Base-by-base conservation (phyloP, 2,888 invertebrate species). In the Cantharis nigra region DNA sequence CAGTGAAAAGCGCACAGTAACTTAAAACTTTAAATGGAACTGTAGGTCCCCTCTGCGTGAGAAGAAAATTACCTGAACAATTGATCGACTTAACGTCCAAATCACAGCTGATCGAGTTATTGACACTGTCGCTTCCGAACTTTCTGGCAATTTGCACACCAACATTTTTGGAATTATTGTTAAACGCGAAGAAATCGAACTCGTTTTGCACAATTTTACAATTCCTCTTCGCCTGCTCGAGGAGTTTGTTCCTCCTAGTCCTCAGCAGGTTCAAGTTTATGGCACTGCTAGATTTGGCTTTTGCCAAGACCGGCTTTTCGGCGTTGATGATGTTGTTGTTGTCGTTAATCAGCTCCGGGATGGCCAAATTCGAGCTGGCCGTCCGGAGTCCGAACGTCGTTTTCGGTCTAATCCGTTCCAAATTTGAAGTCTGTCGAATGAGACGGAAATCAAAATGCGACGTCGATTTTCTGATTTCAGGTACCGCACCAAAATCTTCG, bases 281-380 rank as follows among this genome's bases (percentile, higher is more conserved):
- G 9, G 89, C 87, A 83, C 89, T 89, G 76, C 88, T 88, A 9
- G 88, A 89, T 81, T 89, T 89, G 2, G 89, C 87, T 80, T 89
- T 89, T 30, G 86, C 87, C 78, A 89, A 81, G 26, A 86, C 80
- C 0, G 88, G 88, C 74, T 87, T 86, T 20, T 18, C 28, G 3
- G 14, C 13, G 11, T 33, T 67, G 23, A 79, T 72, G 33, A 73
- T 77, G 18, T 78, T 75, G 18, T 79, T 79, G 16, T 79, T 79
- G 70, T 76, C 82, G 65, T 82, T 82, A 16, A 81, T 79, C 10
- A 82, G 69, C 14, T 84, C 84, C 23, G 83, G 79, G 28, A 82
- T 83, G 16, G 85, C 85, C 28, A 84, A 82, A 71, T 81, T 83
- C 20, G 80, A 82, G 18, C 77, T 77, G 13, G 85, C 83, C 71